phyloP scores from a whole-genome alignment of 2,113 vertebrate species.

The Oplegnathus fasciatus region DNA sequence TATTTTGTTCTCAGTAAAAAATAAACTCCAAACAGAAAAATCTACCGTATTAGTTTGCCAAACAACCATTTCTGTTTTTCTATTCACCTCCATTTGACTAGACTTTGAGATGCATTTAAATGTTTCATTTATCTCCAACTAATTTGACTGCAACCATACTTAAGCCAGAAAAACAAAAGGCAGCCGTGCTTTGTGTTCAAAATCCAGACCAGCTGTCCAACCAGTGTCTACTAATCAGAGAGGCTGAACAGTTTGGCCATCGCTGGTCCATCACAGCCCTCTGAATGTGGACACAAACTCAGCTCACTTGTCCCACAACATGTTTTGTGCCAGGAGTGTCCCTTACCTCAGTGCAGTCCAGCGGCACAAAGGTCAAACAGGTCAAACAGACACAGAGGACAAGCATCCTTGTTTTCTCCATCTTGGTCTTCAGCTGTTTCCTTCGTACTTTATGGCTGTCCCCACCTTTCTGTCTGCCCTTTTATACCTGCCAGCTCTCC shows the following conservation, averaged over 20 bases:
- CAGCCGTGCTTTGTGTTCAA: background rate
- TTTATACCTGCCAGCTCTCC: constrained; percentile 64
- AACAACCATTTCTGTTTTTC: background rate
- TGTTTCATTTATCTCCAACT: background rate
- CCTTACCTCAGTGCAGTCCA: constrained; percentile 60
- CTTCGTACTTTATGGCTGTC: constrained; percentile 8
- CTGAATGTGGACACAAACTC: background rate
- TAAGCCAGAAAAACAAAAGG: constrained; percentile 7
- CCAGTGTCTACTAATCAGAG: background rate
- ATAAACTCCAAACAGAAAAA: background rate
- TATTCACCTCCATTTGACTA: constrained; percentile 26
- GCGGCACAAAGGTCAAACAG: constrained; percentile 30
- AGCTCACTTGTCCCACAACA: too few relatives aligned
- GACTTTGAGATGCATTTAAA: constrained; percentile 30
- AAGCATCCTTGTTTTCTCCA: constrained; percentile 49
- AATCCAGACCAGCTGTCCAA: background rate
- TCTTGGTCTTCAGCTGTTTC: constrained; percentile 24
- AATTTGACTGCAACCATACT: constrained; percentile 34
- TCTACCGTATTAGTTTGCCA: background rate
- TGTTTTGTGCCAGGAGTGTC: background rate
- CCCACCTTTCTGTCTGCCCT: constrained; percentile 15
- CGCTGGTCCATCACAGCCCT: background rate
- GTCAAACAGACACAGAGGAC: constrained; percentile 40
- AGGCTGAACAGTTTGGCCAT: background rate
- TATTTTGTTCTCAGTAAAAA: background rate